Evolutionary conservation across 1,140 invertebrate species (phyloP), one percentile per base, ranked within the genome.

Genomic region (Drosophila subpulchrella): DNA sequence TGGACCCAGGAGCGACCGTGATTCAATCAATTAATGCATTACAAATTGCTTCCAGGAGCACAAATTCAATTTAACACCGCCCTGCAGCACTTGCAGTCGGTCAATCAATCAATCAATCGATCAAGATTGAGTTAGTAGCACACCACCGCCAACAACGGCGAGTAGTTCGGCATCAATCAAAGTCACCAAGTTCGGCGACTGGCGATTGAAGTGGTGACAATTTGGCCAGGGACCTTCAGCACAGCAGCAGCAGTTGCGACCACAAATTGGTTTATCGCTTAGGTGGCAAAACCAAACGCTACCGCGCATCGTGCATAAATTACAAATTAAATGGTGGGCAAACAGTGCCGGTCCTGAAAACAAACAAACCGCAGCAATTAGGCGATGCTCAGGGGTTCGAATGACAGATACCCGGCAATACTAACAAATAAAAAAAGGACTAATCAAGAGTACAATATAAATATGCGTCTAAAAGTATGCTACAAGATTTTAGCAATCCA

Each of bases 251-350:
- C 41, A 39, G 7, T 39, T 20, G n/a, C 17, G 34, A 57, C 75
- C 75, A 36, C 78, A 72, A 72, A 71, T 81, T 81, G 72, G 78
- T 71, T 81, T 68, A 59, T 63, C 70, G 54, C 73, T 66, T 78
- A 53, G 57, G 74, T 77, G 63, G 75, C 74, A 68, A 77, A 46
- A 27, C 38, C 51, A 53, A 36, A 20, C 13, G 59, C 36, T 51
- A 44, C 74, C 63, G 70, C 50, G 60, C 51, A 48, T 53, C 62
- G 58, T 79, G 70, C 70, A 80, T 75, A 75, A 68, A 75, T 80
- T 80, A 79, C 54, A 75, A 80, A 80, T 80, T 80, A 75, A 80
- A 80, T 75, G 77, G 38, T 48, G 41, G 58, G 12, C 62, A 62
- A 80, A 61, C 61, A 74, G 6, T 41, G 36, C 15, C 41, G 54